These are phyloP conservation scores for Gadopsis bispinosus DNA, from an alignment of 2,797 vertebrate species.

Conservation along the genomic window DNA sequence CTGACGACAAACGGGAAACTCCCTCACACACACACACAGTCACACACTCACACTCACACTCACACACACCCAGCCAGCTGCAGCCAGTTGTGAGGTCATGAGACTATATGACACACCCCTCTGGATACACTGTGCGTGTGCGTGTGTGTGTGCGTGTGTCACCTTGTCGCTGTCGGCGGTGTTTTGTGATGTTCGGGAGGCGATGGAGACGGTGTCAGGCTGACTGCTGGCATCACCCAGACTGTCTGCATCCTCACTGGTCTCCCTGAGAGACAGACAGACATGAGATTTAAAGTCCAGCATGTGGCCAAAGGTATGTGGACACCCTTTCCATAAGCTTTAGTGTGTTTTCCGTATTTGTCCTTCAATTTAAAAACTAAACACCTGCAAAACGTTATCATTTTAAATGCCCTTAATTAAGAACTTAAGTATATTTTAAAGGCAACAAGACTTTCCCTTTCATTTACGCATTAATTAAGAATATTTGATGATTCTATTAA, in stretches of 20 bases:
- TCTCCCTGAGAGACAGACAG: conserved; percentile 85
- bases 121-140: conserved; percentile 4
- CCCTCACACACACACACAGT: conserved; percentile 38
- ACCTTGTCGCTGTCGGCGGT: conserved; percentile 99
- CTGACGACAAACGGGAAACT: conserved; percentile 45
- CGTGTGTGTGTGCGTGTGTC: conserved; percentile 49
- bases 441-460: too few relatives aligned
- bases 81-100: conserved; percentile 73
- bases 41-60: conserved; percentile 27
- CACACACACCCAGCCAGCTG: conserved; percentile 63
- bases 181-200: conserved; percentile 97
- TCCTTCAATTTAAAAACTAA: too few relatives aligned
- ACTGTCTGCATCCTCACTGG: conserved; percentile 95
- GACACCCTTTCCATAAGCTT: background rate
- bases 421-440: too few relatives aligned
- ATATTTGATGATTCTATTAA: too few relatives aligned
- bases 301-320: background rate
- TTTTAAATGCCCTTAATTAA: too few relatives aligned
- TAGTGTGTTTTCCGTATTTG: too few relatives aligned
- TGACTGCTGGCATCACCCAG: conserved; percentile 98
- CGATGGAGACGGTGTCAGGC: conserved; percentile 97
- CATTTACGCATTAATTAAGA: too few relatives aligned
- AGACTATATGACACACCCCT: conserved; percentile 54
- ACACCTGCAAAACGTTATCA: too few relatives aligned
- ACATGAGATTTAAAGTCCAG: background rate